Conservation (phyloP, 2,113 vertebrate species). For the Parus major region DNA sequence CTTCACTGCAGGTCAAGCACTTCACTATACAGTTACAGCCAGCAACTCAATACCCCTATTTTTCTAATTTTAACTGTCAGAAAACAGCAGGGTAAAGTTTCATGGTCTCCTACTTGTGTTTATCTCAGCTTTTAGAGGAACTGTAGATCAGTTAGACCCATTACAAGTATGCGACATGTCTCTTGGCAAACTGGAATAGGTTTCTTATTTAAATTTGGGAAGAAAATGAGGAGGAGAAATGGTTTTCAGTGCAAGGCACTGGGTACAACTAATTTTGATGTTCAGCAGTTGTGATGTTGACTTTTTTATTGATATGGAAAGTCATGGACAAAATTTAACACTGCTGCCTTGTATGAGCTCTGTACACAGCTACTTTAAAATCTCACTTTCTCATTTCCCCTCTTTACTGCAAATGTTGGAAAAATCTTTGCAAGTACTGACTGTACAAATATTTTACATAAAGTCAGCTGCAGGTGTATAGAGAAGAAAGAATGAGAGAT, state of each 20-base stretch:
- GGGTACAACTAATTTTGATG: background rate
- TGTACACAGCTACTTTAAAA: background rate
- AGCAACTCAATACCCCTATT: conserved; percentile 20
- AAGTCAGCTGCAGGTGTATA: background rate
- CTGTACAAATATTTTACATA: background rate
- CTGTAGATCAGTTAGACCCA: background rate
- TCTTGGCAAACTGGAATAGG: background rate
- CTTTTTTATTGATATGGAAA: background rate
- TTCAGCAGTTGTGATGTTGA: background rate
- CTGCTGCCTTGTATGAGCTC: background rate
- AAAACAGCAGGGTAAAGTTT: conserved; percentile 23
- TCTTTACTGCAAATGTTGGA: background rate
- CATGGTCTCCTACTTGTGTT: background rate
- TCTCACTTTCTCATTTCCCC: background rate
- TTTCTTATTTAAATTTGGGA: background rate
- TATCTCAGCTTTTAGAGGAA: background rate
- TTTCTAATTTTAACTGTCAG: conserved; percentile 44
- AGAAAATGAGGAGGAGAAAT: accelerated
- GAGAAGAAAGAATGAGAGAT: background rate
- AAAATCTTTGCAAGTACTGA: background rate
- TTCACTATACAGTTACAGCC: background rate
- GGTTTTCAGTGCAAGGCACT: background rate
- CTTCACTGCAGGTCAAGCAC: background rate
- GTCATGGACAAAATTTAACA: background rate
- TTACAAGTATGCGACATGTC: background rate